Evolutionary conservation across 2,113 vertebrate species (phyloP).

Genomic region (Oreocharis arfaki): DNA sequence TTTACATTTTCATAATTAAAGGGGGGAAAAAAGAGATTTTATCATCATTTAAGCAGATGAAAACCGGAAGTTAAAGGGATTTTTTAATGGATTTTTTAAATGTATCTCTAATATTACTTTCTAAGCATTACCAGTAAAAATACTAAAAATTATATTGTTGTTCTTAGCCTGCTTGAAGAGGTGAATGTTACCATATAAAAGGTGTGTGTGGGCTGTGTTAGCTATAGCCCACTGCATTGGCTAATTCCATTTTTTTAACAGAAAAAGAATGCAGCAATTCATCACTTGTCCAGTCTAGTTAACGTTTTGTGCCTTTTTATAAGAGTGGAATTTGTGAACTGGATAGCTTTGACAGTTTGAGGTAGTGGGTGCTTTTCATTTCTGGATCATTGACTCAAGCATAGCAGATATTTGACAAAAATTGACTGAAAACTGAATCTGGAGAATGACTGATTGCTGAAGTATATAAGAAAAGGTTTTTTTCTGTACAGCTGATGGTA

Average conservation of each 20-base stretch:
- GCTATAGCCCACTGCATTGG: background rate
- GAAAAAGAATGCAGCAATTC: slow-evolving; percentile 19
- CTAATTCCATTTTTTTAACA: background rate
- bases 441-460: background rate
- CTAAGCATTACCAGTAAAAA: background rate
- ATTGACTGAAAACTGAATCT: slow-evolving; percentile 9
- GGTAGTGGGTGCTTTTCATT: slow-evolving; percentile 16
- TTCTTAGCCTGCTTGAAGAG: background rate
- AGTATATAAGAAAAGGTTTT: background rate
- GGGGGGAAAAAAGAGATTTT: rapidly evolving
- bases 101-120: background rate
- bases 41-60: background rate
- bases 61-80: background rate
- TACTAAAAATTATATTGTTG: background rate
- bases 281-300: slow-evolving; percentile 17
- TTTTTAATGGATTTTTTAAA: background rate
- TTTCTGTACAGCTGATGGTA: background rate
- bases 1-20: background rate
- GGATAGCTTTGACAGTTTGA: slow-evolving; percentile 5
- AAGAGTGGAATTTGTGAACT: background rate
- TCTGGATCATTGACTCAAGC: slow-evolving; percentile 12
- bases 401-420: background rate
- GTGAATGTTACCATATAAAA: background rate
- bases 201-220: background rate
- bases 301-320: background rate